These are phyloP conservation scores for Acestrorhynchus altus DNA, from an alignment of 2,797 vertebrate genomes.

Conservation along the genomic window DNA sequence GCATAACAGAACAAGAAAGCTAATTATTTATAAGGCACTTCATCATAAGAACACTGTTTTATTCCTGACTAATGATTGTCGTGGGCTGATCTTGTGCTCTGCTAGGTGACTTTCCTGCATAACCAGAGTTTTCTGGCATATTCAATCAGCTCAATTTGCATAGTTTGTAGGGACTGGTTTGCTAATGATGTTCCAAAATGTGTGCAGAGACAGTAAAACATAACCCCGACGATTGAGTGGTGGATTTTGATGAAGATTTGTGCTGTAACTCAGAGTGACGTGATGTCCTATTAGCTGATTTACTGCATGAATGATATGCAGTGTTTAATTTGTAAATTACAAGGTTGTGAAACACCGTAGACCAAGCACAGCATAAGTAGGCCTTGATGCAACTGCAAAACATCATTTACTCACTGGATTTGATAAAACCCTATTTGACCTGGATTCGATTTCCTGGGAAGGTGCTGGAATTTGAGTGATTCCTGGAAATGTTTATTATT, in stretches of 20 bases:
- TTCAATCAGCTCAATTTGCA: slow-evolving; percentile 48
- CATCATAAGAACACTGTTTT: slow-evolving; percentile 39
- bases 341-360: neutral
- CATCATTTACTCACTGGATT: too few relatives aligned
- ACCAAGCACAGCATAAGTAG: too few relatives aligned
- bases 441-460: too few relatives aligned
- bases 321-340: neutral
- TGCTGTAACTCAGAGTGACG: slow-evolving; percentile 25
- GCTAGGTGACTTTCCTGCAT: slow-evolving; percentile 31
- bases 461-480: too few relatives aligned
- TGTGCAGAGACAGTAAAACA: slow-evolving; percentile 32
- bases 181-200: slow-evolving; percentile 35
- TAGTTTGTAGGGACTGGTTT: slow-evolving; percentile 2
- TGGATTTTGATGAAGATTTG: slow-evolving; percentile 18
- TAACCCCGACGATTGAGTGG: slow-evolving; percentile 10
- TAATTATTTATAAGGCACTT: slow-evolving; percentile 51
- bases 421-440: too few relatives aligned
- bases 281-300: slow-evolving; percentile 23
- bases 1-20: slow-evolving; percentile 40
- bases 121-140: slow-evolving; percentile 39
- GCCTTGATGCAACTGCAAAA: too few relatives aligned
- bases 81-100: slow-evolving; percentile 29
- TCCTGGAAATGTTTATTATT: too few relatives aligned
- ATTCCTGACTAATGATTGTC: slow-evolving; percentile 54
- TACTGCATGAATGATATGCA: slow-evolving; percentile 9